Evolutionary conservation across 2,113 vertebrate genomes (phyloP).

Genomic region (sheep (Ovis aries)): DNA sequence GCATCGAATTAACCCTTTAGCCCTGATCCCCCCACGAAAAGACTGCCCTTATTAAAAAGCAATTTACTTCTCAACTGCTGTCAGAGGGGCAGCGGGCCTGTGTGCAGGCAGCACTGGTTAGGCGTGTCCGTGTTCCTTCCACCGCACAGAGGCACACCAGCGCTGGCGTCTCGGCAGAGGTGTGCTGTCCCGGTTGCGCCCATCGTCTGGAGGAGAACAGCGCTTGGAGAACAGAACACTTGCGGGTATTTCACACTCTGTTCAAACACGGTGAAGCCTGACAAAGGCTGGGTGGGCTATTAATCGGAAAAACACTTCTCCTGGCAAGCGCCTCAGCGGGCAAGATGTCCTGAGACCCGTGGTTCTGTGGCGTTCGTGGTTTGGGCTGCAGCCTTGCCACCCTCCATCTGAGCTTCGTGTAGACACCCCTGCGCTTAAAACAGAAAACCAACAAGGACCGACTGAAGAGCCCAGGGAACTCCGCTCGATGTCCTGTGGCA

Average conservation of each 20-base stretch:
- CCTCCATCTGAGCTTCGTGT: fast-evolving
- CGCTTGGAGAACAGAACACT: neutral
- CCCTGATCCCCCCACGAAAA: constrained; percentile 64
- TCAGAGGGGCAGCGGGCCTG: constrained; percentile 36
- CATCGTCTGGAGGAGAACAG: neutral
- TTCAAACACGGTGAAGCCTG: neutral
- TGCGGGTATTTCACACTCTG: neutral
- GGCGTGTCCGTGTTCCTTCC: neutral
- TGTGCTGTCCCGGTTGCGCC: neutral
- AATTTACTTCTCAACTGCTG: constrained; percentile 71
- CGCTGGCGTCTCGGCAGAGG: neutral
- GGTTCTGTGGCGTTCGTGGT: fast-evolving
- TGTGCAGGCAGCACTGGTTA: neutral
- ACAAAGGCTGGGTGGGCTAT: neutral
- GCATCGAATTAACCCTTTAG: constrained; percentile 82
- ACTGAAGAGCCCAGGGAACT: neutral
- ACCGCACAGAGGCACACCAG: neutral
- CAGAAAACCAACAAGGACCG: neutral
- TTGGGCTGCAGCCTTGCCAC: fast-evolving
- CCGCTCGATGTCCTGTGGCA: fast-evolving
- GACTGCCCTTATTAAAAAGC: constrained; percentile 74
- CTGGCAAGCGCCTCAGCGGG: neutral
- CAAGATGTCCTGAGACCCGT: neutral
- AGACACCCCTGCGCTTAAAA: neutral
- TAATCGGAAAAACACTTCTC: neutral